Base-by-base conservation (phyloP, 2,797 vertebrate genomes). In the Hoplostethus atlanticus region DNA sequence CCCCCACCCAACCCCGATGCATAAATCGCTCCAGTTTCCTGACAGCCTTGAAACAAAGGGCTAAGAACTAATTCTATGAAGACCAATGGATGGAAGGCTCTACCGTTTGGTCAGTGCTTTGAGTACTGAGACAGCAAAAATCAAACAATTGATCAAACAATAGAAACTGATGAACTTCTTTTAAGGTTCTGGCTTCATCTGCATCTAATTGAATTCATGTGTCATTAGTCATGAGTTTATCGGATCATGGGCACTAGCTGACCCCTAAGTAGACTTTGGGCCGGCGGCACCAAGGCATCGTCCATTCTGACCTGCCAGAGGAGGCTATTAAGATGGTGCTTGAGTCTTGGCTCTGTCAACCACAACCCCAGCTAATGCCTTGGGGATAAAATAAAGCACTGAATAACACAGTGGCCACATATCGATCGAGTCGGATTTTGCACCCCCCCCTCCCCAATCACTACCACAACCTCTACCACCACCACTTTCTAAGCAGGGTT, bases 1-100 rank as follows among this genome's bases (percentile, higher is more conserved):
- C 79, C 56, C 61, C 62, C 75, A 84, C 74, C 86, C 88, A 88
- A 90, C 89, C 89, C 83, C 76, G 72, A 80, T 83, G 55, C 75
- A 84, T 78, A 87, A 91, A 84, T 89, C 78, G 80, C 73, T 80
- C 59, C 1, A 28, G n/a, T 73, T 80, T 81, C 68, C 38, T 73
- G 70, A 87, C 70, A 77, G 48, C 66, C 51, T 46, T 46, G 44
- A 46, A 46, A 15, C 44, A 15, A 79, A 72, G 72, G 81, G 12
- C 34, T 25, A 60, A 62, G 25, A 69, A 83, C 56, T 46, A 46
- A 60, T 60, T 79, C 68, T 66, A 13, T 44, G 61, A 42, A 65
- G 63, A 64, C 15, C 69, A 67, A 70, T 50, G 44, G 34, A 68
- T 58, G 0, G 63, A 50, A 58, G 60, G 28, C 28, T 17, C 31